Base-by-base conservation (phyloP, 2,797 vertebrate genomes). In the Tapera naevia region DNA sequence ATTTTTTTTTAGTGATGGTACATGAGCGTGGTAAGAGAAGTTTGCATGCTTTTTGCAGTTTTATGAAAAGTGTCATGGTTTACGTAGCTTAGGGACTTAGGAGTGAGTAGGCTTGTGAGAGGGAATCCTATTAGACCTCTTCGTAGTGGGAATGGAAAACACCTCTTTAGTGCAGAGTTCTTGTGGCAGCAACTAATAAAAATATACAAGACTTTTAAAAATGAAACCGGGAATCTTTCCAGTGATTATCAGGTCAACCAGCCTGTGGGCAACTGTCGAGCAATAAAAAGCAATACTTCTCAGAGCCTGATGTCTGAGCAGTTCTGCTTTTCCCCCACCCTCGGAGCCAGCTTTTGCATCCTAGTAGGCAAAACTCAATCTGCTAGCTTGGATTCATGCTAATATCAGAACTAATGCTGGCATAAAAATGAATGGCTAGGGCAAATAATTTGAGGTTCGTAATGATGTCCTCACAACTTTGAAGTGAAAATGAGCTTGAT, bases 61-160 rank as follows among this genome's bases (percentile, higher is more conserved):
- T 35, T 80, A 10, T 67, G 53, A 16, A 2, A 50, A 66, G 33
- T 35, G 18, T 5, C 43, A 18, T 66, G 5, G 37, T 65, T 74
- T 86, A 30, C 9, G 37, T 67, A n/a, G 19, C 48, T 72, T 45
- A 69, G 17, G 43, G 48, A 13, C n/a, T 80, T 50, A 23, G 45
- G 33, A 64, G 32, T 41, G 46, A 27, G n/a, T 11, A 23, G 27
- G 5, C 75, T 89, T 73, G 27, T 23, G 65, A 21, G 41, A 83
- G 35, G 0, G 1, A 61, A 4, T 7, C 3, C 28, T 11, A 2
- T 54, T 56, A 28, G 33, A 17, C 27, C 11, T 79, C 18, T 65
- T 69, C 33, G 0, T 11, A 5, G 2, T 24, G 53, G 48, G n/a
- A 90, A 75, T 0, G 3, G 30, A 28, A 81, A 51, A 39, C 21